These are phyloP conservation scores for Cavia aperea DNA, from an alignment of 2,113 vertebrate species.

Conservation along the genomic window DNA sequence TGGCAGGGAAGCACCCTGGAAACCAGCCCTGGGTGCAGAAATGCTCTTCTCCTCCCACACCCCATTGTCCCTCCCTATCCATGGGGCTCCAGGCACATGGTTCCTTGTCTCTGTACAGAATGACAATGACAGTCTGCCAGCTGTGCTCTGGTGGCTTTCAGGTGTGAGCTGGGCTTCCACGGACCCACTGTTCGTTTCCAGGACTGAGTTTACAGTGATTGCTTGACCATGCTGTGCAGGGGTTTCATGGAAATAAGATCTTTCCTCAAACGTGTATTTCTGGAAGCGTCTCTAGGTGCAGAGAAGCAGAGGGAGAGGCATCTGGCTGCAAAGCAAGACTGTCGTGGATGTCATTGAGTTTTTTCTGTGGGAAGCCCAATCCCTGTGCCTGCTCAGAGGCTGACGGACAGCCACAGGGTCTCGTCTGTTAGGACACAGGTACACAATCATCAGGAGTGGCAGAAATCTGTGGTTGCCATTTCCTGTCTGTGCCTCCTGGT, in stretches of 20 bases:
- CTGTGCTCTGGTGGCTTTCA: neutral
- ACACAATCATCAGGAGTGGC: neutral
- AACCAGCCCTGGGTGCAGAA: neutral
- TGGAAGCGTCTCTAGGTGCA: neutral
- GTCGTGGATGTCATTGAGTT: rapidly evolving
- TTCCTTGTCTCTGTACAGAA: neutral
- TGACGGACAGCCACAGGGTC: neutral
- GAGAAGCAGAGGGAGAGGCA: neutral
- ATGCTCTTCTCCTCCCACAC: too few relatives aligned
- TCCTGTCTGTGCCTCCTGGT: neutral
- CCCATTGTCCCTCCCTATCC: too few relatives aligned
- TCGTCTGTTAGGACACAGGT: neutral
- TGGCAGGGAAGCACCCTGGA: neutral
- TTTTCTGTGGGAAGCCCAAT: neutral
- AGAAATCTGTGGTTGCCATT: neutral
- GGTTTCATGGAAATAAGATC: neutral
- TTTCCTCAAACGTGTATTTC: neutral
- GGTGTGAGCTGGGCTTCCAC: neutral
- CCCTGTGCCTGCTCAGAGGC: neutral
- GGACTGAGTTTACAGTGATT: neutral
- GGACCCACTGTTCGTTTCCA: neutral
- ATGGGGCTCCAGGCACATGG: neutral
- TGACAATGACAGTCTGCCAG: too few relatives aligned
- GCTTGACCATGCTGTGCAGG: neutral
- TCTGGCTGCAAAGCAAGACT: rapidly evolving